Percentiles rank a stretch among this genome's conserved stretches.
Conservation (phyloP, 2,797 vertebrate genomes). For the Choloepus didactylus region DNA sequence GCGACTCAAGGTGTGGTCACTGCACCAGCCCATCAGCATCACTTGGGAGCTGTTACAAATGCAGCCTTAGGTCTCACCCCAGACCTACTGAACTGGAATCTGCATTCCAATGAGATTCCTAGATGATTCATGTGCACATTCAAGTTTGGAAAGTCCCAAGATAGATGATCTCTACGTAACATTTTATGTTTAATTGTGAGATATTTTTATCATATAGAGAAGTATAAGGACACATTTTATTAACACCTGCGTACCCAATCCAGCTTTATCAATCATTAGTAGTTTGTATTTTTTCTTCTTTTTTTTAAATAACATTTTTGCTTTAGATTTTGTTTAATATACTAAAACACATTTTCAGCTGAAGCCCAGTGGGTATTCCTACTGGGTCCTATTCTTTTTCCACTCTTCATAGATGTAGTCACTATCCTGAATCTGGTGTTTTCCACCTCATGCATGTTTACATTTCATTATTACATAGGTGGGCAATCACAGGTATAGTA, state of each 20-base stretch:
- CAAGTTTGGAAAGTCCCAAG: neutral
- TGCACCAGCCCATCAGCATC: neutral
- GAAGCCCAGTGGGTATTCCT: neutral
- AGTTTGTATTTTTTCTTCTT: neutral
- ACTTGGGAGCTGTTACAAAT: neutral
- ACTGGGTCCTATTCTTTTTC: neutral
- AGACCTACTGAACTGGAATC: neutral
- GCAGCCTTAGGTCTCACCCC: neutral
- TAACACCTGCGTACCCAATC: neutral
- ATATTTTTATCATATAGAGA: conserved; percentile 30
- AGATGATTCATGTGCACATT: neutral
- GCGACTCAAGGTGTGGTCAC: neutral
- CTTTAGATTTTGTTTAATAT: neutral
- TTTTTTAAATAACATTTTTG: neutral
- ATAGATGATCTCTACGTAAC: neutral
- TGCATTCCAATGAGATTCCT: neutral
- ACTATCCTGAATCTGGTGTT: neutral
- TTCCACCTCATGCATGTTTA: conserved; percentile 6
- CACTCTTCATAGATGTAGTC: neutral
- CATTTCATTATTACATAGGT: neutral
- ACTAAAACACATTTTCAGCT: neutral
- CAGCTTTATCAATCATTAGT: neutral
- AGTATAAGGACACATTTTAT: neutral
- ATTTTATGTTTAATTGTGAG: conserved; percentile 39
- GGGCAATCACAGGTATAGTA: neutral